Evolutionary conservation across 2,113 vertebrate species (phyloP).

Genomic region (Ramphastos sulfuratus): DNA sequence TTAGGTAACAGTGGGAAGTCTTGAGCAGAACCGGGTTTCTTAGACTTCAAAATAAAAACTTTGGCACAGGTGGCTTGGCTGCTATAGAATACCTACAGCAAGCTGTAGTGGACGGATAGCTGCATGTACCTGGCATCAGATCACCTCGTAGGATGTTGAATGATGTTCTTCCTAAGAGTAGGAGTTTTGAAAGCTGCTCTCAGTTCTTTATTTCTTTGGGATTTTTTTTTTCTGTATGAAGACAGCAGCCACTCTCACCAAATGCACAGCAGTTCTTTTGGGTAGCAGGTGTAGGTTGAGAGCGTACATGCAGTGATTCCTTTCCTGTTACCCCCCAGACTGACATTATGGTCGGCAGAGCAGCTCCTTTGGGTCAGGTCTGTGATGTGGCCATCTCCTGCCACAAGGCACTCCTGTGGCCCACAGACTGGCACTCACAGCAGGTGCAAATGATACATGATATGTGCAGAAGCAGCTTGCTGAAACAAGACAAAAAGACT

Average conservation of each 20-base stretch:
- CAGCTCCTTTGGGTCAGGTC: not conserved
- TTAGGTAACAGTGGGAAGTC: not conserved
- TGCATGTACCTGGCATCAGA: not conserved
- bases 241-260: not conserved
- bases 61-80: not conserved
- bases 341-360: not conserved
- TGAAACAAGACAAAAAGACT: not conserved
- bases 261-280: accelerated
- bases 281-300: not conserved
- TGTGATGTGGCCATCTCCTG: not conserved
- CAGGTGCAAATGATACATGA: not conserved
- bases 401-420: not conserved
- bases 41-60: not conserved
- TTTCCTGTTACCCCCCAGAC: not conserved
- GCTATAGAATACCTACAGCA: not conserved
- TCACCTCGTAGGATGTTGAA: not conserved
- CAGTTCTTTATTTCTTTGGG: not conserved
- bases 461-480: accelerated
- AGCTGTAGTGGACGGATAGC: accelerated
- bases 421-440: accelerated
- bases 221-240: not conserved
- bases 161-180: not conserved
- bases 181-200: not conserved
- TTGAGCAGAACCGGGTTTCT: not conserved
- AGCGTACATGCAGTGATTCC: not conserved